Evolutionary conservation across 2,888 invertebrate species (phyloP).

Genomic region (Malacosoma neustria): DNA sequence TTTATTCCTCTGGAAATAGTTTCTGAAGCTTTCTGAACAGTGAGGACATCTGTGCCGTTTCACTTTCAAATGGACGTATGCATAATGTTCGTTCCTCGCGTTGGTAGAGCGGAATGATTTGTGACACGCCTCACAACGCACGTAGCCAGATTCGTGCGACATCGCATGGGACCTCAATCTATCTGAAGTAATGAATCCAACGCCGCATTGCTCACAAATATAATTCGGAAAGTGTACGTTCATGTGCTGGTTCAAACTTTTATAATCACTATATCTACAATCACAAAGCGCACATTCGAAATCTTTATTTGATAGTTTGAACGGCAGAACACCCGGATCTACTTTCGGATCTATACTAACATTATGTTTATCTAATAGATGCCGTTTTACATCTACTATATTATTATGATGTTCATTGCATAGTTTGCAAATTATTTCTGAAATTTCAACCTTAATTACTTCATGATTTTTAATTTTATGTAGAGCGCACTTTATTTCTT

Average conservation of each 20-base stretch:
- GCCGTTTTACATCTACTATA: slow-evolving; percentile 35
- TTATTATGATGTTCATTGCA: slow-evolving; percentile 32
- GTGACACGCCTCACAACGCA: slow-evolving; percentile 58
- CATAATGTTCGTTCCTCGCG: slow-evolving; percentile 60
- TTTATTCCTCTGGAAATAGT: slow-evolving; percentile 60
- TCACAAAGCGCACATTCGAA: slow-evolving; percentile 47
- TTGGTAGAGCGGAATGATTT: slow-evolving; percentile 65
- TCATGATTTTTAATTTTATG: slow-evolving; percentile 46
- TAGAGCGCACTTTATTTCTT: slow-evolving; percentile 32
- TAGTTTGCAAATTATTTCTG: slow-evolving; percentile 41
- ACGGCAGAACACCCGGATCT: slow-evolving; percentile 47
- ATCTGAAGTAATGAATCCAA: slow-evolving; percentile 55
- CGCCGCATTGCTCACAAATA: slow-evolving; percentile 59
- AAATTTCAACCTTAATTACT: slow-evolving; percentile 52
- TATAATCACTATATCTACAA: slow-evolving; percentile 43
- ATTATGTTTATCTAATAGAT: slow-evolving; percentile 39
- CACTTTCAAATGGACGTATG: slow-evolving; percentile 60
- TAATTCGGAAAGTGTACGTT: slow-evolving; percentile 60
- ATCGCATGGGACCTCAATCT: slow-evolving; percentile 47
- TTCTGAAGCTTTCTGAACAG: slow-evolving; percentile 51
- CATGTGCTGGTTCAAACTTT: slow-evolving; percentile 61
- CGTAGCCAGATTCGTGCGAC: slow-evolving; percentile 49
- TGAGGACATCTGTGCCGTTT: slow-evolving; percentile 56
- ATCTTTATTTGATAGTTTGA: slow-evolving; percentile 33
- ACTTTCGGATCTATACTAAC: slow-evolving; percentile 33